Conservation (phyloP, 2,888 invertebrate species). For the Drosophila neonasuta region DNA sequence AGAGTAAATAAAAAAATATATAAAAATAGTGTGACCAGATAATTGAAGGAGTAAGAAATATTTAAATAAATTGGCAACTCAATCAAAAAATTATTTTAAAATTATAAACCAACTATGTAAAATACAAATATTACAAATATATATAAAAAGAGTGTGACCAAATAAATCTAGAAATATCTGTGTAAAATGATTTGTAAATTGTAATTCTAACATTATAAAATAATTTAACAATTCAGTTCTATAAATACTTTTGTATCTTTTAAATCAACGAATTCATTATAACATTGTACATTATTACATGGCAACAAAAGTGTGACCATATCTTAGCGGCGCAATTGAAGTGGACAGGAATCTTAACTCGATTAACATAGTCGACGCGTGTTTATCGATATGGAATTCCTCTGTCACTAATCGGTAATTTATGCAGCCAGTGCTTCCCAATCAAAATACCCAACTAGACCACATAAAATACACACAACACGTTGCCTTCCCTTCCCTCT, state of each 20-base stretch:
- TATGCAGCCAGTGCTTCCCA: slow-evolving; percentile 32
- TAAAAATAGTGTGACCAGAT: too few relatives aligned
- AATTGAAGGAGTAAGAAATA: too few relatives aligned
- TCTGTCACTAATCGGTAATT: slow-evolving; percentile 43
- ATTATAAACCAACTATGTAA: too few relatives aligned
- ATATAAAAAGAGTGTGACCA: too few relatives aligned
- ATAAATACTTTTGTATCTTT: too few relatives aligned
- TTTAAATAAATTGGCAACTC: not conserved
- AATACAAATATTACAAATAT: too few relatives aligned
- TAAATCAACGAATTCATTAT: too few relatives aligned
- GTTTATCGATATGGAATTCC: slow-evolving; percentile 31
- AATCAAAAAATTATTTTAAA: not conserved
- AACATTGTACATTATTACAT: not conserved
- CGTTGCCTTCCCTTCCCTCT: not conserved
- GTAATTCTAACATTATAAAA: not conserved
- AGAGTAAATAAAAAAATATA: too few relatives aligned
- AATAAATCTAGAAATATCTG: not conserved
- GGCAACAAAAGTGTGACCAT: not conserved
- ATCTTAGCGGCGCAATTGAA: not conserved
- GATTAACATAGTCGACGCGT: slow-evolving; percentile 10
- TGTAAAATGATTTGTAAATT: not conserved
- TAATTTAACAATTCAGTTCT: too few relatives aligned
- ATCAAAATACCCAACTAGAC: slow-evolving; percentile 32
- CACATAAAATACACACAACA: slow-evolving; percentile 20
- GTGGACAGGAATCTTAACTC: slow-evolving; percentile 8